A percentile compares a stretch with the other conserved stretches of the same genome.
These are phyloP conservation scores for Oscheius sp. DNA, from an alignment of 2,888 invertebrate genomes.

Conservation along the genomic window DNA sequence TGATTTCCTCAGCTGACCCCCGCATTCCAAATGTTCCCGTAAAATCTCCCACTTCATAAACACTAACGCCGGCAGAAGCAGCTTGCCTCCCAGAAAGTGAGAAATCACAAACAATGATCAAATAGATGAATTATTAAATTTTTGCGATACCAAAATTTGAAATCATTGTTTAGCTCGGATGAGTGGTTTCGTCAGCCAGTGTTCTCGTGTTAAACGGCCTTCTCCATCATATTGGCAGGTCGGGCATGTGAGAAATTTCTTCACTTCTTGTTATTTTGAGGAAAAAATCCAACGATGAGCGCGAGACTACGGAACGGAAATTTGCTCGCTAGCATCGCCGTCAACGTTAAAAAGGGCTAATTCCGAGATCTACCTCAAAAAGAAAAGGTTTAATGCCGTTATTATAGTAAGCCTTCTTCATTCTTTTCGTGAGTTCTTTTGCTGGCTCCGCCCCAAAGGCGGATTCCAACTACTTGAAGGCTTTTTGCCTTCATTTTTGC, in stretches of 20 bases:
- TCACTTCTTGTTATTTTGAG: background rate
- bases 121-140: no score
- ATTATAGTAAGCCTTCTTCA: no score
- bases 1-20: no score
- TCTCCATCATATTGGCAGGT: conserved; percentile 16
- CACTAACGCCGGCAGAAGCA: no score
- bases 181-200: conserved; percentile 15
- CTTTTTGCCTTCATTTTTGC: background rate
- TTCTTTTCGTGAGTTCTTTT: background rate
- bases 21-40: no score
- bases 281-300: background rate
- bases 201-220: background rate
- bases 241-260: background rate
- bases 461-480: conserved; percentile 13
- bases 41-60: no score
- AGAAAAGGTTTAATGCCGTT: no score
- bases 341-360: background rate
- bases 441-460: background rate
- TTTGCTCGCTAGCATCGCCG: background rate
- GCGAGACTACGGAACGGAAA: background rate
- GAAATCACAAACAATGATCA: no score
- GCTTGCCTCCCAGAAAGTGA: no score
- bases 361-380: background rate
- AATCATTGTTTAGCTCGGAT: conserved; percentile 14
- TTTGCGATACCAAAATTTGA: no score